Evolutionary conservation across 2,888 invertebrate genomes (phyloP).

Genomic region (Euplexia lucipara): DNA sequence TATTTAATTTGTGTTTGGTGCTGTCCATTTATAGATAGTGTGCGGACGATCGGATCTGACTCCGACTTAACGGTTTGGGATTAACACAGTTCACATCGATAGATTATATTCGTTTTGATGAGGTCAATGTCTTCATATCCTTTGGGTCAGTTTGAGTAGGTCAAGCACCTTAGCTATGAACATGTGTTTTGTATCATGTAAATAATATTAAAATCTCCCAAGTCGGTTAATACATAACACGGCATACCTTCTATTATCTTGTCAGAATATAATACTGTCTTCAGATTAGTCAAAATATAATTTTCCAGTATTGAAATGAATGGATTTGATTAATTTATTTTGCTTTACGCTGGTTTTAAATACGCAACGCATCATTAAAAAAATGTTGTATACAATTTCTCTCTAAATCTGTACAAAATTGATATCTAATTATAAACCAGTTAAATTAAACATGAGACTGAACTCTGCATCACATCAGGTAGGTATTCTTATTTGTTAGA

Average conservation of each 20-base stretch:
- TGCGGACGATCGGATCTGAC: not conserved
- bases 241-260: no score
- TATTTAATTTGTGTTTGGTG: slow-evolving; percentile 1
- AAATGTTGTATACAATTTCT: not conserved
- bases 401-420: not conserved
- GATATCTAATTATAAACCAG: no score
- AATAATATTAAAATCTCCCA: not conserved
- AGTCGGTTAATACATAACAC: not conserved
- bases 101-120: not conserved
- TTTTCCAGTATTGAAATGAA: no score
- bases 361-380: not conserved
- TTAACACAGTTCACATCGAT: not conserved
- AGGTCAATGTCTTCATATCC: slow-evolving; percentile 1
- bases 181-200: not conserved
- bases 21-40: slow-evolving; percentile 26
- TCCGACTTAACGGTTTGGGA: not conserved
- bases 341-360: slow-evolving; percentile 1
- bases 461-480: no score
- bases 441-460: no score
- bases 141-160: not conserved
- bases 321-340: slow-evolving; percentile 25
- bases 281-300: no score
- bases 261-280: no score
- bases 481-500: no score
- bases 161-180: not conserved